A percentile compares a stretch with the other conserved stretches of the same genome.
These are phyloP conservation scores for Sceliomorpha sp. DNA, from an alignment of 2,888 invertebrate genomes.

Conservation along the genomic window DNA sequence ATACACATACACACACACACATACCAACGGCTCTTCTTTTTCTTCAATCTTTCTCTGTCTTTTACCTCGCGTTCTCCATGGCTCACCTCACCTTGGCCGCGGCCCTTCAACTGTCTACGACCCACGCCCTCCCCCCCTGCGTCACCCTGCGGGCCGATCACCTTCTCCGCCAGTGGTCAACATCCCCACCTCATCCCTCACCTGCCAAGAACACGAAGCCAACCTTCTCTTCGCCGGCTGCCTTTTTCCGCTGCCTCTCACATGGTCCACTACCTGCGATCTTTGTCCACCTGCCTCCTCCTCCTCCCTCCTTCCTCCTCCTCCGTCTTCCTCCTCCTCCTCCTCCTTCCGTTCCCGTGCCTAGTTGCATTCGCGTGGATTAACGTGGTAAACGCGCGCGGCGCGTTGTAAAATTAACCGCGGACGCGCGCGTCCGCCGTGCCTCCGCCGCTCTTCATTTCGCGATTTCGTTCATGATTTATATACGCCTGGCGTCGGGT, in stretches of 20 bases:
- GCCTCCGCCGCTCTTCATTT: no score
- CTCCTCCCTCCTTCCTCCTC: no score
- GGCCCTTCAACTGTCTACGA: slow-evolving; percentile 80
- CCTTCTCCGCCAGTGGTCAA: slow-evolving; percentile 56
- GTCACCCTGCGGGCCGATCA: slow-evolving; percentile 52
- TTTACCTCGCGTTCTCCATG: slow-evolving; percentile 54
- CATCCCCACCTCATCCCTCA: slow-evolving; percentile 48
- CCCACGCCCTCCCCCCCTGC: slow-evolving; percentile 61
- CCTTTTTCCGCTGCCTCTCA: slow-evolving; percentile 6
- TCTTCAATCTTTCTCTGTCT: slow-evolving; percentile 53
- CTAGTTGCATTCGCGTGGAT: slow-evolving; percentile 49
- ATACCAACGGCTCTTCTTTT: slow-evolving; percentile 30
- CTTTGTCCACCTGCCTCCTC: slow-evolving; percentile 52
- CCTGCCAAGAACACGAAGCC: slow-evolving; percentile 52
- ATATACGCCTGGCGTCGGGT: no score
- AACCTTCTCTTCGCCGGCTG: slow-evolving; percentile 51
- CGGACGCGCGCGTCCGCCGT: no score
- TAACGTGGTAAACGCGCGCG: slow-evolving; percentile 47
- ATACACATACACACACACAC: slow-evolving; percentile 24
- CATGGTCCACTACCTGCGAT: slow-evolving; percentile 48
- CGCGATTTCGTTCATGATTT: no score
- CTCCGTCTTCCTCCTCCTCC: slow-evolving; percentile 23
- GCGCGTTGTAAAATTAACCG: no score
- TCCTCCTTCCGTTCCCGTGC: slow-evolving; percentile 56
- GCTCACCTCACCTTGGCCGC: slow-evolving; percentile 79